A percentile compares a stretch with the other conserved stretches of the same genome.
Evolutionary conservation across 2,888 invertebrate genomes (phyloP).

Genomic region (Tridacna gigas): DNA sequence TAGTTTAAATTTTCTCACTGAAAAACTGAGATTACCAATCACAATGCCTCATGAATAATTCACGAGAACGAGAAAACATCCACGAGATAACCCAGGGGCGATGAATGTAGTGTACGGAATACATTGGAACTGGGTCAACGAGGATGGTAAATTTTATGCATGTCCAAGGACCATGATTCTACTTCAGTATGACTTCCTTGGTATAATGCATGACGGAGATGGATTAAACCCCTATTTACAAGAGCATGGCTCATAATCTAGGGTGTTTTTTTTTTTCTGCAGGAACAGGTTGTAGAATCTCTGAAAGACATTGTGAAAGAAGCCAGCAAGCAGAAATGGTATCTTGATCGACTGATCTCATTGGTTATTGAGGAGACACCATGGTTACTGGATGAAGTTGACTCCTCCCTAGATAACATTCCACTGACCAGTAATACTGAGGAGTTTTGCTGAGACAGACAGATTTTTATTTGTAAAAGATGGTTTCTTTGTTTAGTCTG

Average conservation of each 20-base stretch:
- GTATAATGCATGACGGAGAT: too few species aligned
- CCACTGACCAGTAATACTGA: slow-evolving; percentile 60
- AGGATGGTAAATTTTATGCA: too few species aligned
- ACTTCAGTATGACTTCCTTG: too few species aligned
- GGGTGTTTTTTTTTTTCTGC: slow-evolving; percentile 15
- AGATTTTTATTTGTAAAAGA: neutral
- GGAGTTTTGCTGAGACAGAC: slow-evolving; percentile 64
- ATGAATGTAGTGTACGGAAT: too few species aligned
- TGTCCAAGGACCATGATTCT: too few species aligned
- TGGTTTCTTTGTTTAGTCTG: neutral
- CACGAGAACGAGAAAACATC: too few species aligned
- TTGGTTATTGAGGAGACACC: slow-evolving; percentile 74
- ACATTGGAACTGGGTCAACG: too few species aligned
- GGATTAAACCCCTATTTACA: too few species aligned
- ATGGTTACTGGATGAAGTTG: slow-evolving; percentile 77
- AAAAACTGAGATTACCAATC: too few species aligned
- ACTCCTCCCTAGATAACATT: slow-evolving; percentile 67
- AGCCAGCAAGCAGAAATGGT: slow-evolving; percentile 73
- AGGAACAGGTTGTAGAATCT: slow-evolving; percentile 72
- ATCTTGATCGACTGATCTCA: slow-evolving; percentile 75
- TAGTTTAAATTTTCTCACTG: too few species aligned
- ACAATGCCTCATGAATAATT: too few species aligned
- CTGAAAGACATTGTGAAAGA: slow-evolving; percentile 71
- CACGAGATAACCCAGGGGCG: too few species aligned
- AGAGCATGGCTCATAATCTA: neutral